Evolutionary conservation across 30 jellyfish, hydroid and myxozoan species (phyloP).

Genomic region (Pseudorhiza aurosa): DNA sequence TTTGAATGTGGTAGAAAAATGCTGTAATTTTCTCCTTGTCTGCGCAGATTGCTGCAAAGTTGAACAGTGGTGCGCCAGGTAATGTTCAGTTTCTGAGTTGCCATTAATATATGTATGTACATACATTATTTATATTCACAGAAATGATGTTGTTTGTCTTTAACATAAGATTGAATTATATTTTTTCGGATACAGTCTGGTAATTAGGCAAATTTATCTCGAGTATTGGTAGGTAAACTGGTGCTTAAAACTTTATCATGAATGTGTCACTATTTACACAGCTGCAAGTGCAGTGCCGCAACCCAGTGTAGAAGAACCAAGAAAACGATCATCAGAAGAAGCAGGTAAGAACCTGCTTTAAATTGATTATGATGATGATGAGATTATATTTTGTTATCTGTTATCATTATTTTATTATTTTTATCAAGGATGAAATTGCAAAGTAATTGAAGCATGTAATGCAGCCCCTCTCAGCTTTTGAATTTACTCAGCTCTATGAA

Average conservation of each 20-base stretch:
- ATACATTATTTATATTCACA: too few relatives aligned
- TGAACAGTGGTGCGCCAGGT: slow-evolving; percentile 72
- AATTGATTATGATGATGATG: neutral
- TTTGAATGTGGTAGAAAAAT: neutral
- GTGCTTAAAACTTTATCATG: too few relatives aligned
- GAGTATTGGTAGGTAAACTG: too few relatives aligned
- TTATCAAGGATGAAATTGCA: neutral
- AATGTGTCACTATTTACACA: too few relatives aligned
- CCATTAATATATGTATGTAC: too few relatives aligned
- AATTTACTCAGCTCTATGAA: neutral
- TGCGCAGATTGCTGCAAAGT: slow-evolving; percentile 90
- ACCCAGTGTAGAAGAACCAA: neutral
- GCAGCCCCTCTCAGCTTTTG: too few relatives aligned
- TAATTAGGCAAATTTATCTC: too few relatives aligned
- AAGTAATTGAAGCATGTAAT: too few relatives aligned
- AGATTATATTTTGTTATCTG: neutral
- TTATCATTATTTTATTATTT: neutral
- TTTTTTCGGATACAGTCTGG: too few relatives aligned
- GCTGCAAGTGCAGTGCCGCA: neutral
- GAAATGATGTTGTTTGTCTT: too few relatives aligned
- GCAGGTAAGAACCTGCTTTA: slow-evolving; percentile 31
- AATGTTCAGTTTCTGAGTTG: neutral
- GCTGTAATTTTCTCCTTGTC: neutral
- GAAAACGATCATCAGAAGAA: slow-evolving; percentile 56
- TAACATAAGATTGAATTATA: too few relatives aligned